These are phyloP conservation scores for Mactromeris polynyma DNA, from an alignment of 2,888 invertebrate genomes.

Conservation along the genomic window DNA sequence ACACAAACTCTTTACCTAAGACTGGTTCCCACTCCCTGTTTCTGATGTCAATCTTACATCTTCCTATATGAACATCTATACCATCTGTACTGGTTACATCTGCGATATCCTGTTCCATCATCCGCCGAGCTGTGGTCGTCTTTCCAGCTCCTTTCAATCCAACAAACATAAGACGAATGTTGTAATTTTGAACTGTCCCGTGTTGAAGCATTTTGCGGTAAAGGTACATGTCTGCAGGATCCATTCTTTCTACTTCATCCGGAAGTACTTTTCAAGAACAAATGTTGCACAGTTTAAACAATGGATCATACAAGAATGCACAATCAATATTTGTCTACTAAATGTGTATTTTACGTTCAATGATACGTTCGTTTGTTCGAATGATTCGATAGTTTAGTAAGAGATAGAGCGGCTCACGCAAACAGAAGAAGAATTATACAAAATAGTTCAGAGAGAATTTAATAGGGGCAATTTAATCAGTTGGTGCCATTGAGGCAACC, in stretches of 20 bases:
- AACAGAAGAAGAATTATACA: too few relatives aligned
- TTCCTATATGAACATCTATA: constrained; percentile 62
- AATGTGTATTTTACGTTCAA: too few relatives aligned
- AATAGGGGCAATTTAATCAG: too few relatives aligned
- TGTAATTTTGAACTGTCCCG: constrained; percentile 51
- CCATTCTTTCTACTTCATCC: constrained; percentile 54
- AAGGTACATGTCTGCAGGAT: constrained; percentile 55
- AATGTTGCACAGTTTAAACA: too few relatives aligned
- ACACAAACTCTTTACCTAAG: too few relatives aligned
- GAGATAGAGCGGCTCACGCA: too few relatives aligned
- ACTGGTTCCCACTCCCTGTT: constrained; percentile 46
- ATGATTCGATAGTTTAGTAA: too few relatives aligned
- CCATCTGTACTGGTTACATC: constrained; percentile 60
- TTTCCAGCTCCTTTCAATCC: constrained; percentile 60
- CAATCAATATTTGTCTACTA: too few relatives aligned
- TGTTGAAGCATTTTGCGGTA: constrained; percentile 56
- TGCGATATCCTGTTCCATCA: constrained; percentile 50
- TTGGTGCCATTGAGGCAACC: too few relatives aligned
- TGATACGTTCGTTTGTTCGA: too few relatives aligned
- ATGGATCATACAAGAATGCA: too few relatives aligned
- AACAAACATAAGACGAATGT: constrained; percentile 62
- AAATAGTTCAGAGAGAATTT: too few relatives aligned
- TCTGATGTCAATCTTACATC: constrained; percentile 51
- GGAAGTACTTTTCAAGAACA: constrained; percentile 23
- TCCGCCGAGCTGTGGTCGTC: constrained; percentile 52